These are phyloP conservation scores for Protonemura montana DNA, from an alignment of 2,888 invertebrate species.

Conservation along the genomic window DNA sequence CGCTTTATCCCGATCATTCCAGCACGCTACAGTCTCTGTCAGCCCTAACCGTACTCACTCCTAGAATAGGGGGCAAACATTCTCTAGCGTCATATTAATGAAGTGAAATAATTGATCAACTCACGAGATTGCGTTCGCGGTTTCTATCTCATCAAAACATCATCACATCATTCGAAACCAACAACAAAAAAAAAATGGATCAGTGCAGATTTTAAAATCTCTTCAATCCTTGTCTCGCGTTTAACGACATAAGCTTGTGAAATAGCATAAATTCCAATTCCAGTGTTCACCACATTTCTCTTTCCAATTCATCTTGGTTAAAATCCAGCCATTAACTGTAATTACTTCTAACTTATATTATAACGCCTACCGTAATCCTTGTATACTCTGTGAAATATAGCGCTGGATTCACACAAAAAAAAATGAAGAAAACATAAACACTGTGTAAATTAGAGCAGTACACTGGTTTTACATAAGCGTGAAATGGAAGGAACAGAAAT, in stretches of 20 bases:
- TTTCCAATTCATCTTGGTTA: conserved; percentile 30
- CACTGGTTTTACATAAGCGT: neutral
- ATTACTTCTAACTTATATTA: conserved; percentile 29
- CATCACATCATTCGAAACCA: no score
- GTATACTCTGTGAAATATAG: neutral
- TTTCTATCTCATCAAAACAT: no score
- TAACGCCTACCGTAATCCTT: conserved; percentile 25
- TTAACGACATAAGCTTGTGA: neutral
- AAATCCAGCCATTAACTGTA: conserved; percentile 30
- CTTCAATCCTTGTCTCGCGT: neutral
- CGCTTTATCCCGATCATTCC: no score
- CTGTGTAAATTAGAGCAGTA: conserved; percentile 17
- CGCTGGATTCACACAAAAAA: neutral
- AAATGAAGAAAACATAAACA: neutral
- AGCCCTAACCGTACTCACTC: neutral
- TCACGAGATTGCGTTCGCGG: no score
- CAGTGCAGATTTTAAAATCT: neutral
- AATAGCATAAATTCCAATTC: conserved; percentile 13
- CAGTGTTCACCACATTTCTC: conserved; percentile 15
- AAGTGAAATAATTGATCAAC: no score
- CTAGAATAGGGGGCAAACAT: neutral
- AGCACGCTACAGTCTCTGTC: no score
- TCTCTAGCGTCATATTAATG: no score
- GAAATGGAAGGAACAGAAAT: neutral
- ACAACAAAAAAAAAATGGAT: neutral